Evolutionary conservation across 2,888 invertebrate species (phyloP).

Genomic region (Rhagonycha lutea): DNA sequence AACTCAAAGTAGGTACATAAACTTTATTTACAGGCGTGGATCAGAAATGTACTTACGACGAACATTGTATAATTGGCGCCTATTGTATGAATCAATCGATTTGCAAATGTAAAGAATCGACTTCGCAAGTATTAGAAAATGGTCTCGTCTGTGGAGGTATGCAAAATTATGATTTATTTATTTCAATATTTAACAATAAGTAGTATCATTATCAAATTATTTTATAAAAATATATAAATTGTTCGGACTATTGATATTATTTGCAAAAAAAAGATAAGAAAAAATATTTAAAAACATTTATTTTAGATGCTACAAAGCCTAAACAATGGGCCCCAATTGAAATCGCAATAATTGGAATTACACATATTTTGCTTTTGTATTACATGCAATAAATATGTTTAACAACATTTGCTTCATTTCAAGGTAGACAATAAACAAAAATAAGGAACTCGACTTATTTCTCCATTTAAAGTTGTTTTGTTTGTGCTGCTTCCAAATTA

Average conservation of each 20-base stretch:
- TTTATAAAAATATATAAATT: too few species aligned
- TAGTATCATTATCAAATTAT: too few species aligned
- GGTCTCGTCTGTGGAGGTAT: conserved; percentile 45
- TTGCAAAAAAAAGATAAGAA: too few species aligned
- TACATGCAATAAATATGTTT: not conserved
- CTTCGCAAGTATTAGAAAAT: conserved; percentile 42
- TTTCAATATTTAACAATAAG: not conserved
- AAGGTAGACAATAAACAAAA: not conserved
- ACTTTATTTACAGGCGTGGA: conserved; percentile 45
- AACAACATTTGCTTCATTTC: not conserved
- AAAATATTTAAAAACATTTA: not conserved
- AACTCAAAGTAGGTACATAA: not conserved
- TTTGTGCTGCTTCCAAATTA: not conserved
- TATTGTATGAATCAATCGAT: conserved; percentile 50
- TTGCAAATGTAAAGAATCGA: conserved; percentile 50
- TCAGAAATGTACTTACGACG: conserved; percentile 52
- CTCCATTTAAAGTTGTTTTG: too few species aligned
- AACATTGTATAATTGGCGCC: conserved; percentile 53
- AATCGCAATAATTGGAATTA: not conserved
- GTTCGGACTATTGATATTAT: too few species aligned
- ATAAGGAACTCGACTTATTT: not conserved
- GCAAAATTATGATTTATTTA: not conserved
- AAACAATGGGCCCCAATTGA: not conserved
- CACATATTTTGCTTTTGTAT: not conserved
- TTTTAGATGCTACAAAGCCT: not conserved